phyloP scores from a whole-genome alignment of 2,888 invertebrate species.

The Clistopyga incitator region DNA sequence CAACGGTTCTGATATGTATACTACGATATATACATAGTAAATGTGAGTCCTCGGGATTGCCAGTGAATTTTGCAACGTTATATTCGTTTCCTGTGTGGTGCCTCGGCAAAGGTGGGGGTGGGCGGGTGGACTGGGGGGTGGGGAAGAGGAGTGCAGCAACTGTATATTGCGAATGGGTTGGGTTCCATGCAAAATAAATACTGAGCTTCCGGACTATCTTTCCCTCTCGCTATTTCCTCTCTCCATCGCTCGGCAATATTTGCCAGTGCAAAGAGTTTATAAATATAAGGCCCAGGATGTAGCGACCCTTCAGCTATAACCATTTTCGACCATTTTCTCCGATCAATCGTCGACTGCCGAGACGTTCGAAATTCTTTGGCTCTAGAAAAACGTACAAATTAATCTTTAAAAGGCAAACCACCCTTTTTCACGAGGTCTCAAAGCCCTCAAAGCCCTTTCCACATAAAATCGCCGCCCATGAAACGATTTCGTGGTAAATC shows the following conservation, averaged over 20 bases:
- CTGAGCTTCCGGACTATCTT: conserved; percentile 62
- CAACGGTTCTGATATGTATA: conserved; percentile 18
- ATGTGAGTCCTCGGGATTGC: conserved; percentile 53
- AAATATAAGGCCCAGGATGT: conserved; percentile 47
- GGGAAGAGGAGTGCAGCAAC: conserved; percentile 24
- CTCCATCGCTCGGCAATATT: conserved; percentile 58
- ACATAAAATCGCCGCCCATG: neutral
- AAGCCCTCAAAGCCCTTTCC: neutral
- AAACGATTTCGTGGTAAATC: too few species aligned
- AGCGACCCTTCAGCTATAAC: neutral
- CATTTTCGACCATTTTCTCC: neutral
- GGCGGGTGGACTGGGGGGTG: conserved; percentile 38
- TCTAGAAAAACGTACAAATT: neutral
- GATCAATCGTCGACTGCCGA: neutral
- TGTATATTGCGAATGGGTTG: conserved; percentile 45
- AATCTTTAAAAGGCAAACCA: neutral
- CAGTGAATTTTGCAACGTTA: conserved; percentile 66
- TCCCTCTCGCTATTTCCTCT: conserved; percentile 51
- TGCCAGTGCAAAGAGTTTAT: conserved; percentile 58
- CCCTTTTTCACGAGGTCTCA: neutral
- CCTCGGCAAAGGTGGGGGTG: conserved; percentile 1
- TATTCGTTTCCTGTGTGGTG: conserved; percentile 59
- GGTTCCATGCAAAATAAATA: conserved; percentile 66
- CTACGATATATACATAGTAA: conserved; percentile 22
- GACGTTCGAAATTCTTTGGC: neutral